phyloP scores from a whole-genome alignment of 2,888 invertebrate genomes.

The Protonemura montana region DNA sequence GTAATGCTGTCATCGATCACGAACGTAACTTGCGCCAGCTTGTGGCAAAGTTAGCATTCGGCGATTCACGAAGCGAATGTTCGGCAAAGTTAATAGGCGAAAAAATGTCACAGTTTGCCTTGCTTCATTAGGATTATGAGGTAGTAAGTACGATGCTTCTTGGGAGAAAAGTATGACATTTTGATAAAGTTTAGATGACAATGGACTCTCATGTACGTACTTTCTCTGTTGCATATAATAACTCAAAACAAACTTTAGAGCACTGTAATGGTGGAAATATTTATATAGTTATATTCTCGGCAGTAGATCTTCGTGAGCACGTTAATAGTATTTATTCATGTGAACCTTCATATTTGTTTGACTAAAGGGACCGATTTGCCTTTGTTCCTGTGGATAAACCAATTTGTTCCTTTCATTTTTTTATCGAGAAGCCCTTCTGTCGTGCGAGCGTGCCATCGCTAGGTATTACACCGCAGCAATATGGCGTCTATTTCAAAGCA shows the following conservation, averaged over 20 bases:
- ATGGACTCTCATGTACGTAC: background rate
- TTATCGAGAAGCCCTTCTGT: background rate
- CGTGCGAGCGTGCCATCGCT: background rate
- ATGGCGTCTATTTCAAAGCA: background rate
- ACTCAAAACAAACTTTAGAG: background rate
- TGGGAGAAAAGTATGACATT: background rate
- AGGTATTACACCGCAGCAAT: background rate
- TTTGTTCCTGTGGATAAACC: background rate
- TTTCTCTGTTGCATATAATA: background rate
- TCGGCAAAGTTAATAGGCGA: background rate
- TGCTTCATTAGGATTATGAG: conserved; percentile 15
- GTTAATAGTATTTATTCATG: background rate
- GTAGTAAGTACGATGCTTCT: background rate
- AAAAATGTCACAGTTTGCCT: background rate
- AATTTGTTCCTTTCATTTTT: conserved; percentile 12
- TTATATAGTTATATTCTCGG: background rate
- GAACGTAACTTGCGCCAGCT: background rate
- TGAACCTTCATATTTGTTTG: background rate
- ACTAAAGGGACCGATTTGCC: background rate
- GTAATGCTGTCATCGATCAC: conserved; percentile 17
- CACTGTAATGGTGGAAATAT: background rate
- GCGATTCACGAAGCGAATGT: no score
- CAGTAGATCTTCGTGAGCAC: background rate
- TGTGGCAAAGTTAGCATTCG: background rate
- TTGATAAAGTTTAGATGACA: background rate